Conservation (phyloP, 2,888 invertebrate genomes). For the Hypselothyrea guttata region DNA sequence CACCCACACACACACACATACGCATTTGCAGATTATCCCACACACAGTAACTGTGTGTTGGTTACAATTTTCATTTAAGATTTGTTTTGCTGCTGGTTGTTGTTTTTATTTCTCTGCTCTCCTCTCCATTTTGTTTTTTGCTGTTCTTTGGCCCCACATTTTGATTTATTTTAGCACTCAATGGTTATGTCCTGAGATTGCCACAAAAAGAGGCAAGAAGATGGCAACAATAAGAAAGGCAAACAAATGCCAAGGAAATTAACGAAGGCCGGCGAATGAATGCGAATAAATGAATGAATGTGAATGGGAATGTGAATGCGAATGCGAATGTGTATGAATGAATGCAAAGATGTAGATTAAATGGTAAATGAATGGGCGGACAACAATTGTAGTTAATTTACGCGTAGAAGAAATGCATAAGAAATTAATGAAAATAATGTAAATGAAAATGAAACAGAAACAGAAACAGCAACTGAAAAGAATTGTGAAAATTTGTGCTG, state of each 20-base stretch:
- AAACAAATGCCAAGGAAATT: conserved; percentile 63
- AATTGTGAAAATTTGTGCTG: conserved; percentile 31
- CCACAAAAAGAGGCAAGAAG: conserved; percentile 24
- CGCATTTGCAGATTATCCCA: conserved; percentile 52
- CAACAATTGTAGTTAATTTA: conserved; percentile 75
- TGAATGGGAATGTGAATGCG: conserved; percentile 29
- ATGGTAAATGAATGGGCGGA: conserved; percentile 65
- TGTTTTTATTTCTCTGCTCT: conserved; percentile 8
- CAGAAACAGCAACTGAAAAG: too few species aligned
- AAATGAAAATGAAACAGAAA: too few species aligned
- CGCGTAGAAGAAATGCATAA: conserved; percentile 67
- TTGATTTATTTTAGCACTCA: conserved; percentile 75
- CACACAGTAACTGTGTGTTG: conserved; percentile 53
- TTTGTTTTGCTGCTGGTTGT: conserved; percentile 54
- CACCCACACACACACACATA: background rate
- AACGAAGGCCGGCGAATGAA: conserved; percentile 47
- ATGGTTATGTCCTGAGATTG: conserved; percentile 26
- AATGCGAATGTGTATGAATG: conserved; percentile 49
- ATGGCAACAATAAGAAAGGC: conserved; percentile 48
- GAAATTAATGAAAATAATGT: conserved; percentile 68
- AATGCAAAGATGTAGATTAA: conserved; percentile 68
- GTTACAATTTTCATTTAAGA: conserved; percentile 77
- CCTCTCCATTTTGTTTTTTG: too few species aligned
- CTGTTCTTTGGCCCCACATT: conserved; percentile 36
- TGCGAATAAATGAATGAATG: background rate